Base-by-base conservation (phyloP, 2,888 invertebrate species). In the Tenthredo mesomela region DNA sequence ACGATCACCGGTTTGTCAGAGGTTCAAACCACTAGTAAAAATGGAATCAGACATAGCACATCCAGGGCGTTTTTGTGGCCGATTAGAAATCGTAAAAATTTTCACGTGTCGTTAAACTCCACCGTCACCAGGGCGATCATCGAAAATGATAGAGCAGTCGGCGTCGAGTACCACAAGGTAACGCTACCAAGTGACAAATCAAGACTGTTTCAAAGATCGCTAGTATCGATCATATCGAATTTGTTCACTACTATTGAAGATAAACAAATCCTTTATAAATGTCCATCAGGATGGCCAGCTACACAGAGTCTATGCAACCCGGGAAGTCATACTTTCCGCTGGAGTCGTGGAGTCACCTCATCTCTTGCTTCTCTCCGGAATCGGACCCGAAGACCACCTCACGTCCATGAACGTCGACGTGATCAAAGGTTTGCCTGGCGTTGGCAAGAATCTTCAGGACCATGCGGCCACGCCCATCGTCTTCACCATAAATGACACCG, bases 361-460 rank as follows among this genome's bases (percentile, higher is more conserved):
- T 93, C 93, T 96, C 25, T 93, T 96, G 25, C 90, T 96, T 0
- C 93, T 96, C 5, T 96, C 96, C 0, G 96, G 96, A 21, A 94
- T 96, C 12, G 96, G 96, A 0, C 95, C 96, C 0, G 94, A 94
- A 88, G 93, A 94, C 2, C 95, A 95, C 3, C 91, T 96, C 7
- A 90, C 94, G 75, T 93, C 94, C 67, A 94, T 95, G 84, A 94
- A 95, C 54, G 95, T 96, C 65, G 94, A 94, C 0, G 94, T 95
- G 7, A 93, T 95, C 21, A 94, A 94, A 80, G 94, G 96, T 86
- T 91, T 96, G 33, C 96, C 96, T 0, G 96, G 96, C 0, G 96
- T 96, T 0, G 96, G 96, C 0, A 95, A 95, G 89, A 96, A 96
- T 90, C 92, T 96, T 0, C 96, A 96, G 87, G 96, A 96, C 89